Evolutionary conservation across 2,888 invertebrate genomes (phyloP).

Genomic region (Philhelius pedissequus): DNA sequence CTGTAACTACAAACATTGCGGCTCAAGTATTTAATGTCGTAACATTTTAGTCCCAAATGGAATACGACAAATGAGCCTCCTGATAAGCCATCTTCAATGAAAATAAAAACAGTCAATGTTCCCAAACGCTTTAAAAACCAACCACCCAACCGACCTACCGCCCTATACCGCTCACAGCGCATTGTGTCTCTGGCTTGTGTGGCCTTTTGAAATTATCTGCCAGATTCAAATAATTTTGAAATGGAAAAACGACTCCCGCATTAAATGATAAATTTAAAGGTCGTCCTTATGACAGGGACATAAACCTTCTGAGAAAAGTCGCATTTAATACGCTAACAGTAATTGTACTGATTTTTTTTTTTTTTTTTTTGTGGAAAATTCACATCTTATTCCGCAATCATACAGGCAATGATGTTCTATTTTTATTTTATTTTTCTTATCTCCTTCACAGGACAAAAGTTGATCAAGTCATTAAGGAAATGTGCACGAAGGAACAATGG

Average conservation of each 20-base stretch:
- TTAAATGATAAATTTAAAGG: conserved; percentile 6
- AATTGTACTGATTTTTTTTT: conserved; percentile 5
- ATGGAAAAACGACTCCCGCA: neutral
- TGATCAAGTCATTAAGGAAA: conserved; percentile 80
- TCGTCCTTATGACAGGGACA: conserved; percentile 5
- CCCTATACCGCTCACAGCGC: neutral
- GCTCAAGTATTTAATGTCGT: conserved; percentile 11
- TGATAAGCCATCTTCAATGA: conserved; percentile 24
- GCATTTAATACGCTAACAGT: neutral
- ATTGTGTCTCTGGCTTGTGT: too few species aligned
- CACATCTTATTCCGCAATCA: neutral
- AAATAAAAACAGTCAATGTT: neutral
- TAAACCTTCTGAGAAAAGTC: conserved; percentile 4
- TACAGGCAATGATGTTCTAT: neutral
- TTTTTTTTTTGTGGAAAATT: conserved; percentile 21
- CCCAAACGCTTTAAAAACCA: neutral
- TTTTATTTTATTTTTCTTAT: conserved; percentile 15
- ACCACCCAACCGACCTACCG: neutral
- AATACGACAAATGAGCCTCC: conserved; percentile 21
- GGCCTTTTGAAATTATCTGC: neutral
- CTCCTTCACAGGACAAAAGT: conserved; percentile 80
- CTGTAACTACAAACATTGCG: neutral
- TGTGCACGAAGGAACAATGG: conserved; percentile 80
- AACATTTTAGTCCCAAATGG: conserved; percentile 10
- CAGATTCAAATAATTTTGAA: conserved; percentile 1